Conservation (phyloP, 1,140 invertebrate species). For the Pogonomyrmex barbatus region DNA sequence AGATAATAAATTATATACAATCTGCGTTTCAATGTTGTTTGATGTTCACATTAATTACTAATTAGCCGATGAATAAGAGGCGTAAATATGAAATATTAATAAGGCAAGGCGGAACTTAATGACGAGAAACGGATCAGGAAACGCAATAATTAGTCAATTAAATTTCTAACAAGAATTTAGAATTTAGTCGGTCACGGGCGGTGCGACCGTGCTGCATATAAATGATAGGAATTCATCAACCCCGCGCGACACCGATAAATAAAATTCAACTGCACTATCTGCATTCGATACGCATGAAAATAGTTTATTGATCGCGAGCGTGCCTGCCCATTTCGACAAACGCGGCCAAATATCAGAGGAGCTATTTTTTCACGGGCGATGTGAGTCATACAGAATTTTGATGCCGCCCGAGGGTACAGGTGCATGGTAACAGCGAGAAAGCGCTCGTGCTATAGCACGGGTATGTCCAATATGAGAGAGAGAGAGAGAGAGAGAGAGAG, state of each 20-base stretch:
- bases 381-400: constrained; percentile 57
- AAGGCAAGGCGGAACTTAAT: too few species aligned
- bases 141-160: constrained; percentile 7
- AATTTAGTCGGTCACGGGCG: neutral
- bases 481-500: neutral
- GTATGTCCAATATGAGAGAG: neutral
- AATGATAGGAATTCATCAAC: constrained; percentile 24
- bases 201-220: neutral
- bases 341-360: constrained; percentile 49
- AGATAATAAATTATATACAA: neutral
- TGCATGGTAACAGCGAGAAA: constrained; percentile 55
- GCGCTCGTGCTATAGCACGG: neutral
- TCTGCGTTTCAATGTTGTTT: constrained; percentile 8
- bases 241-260: constrained; percentile 40
- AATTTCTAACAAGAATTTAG: constrained; percentile 37
- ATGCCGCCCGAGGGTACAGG: constrained; percentile 52
- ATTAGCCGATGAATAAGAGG: neutral
- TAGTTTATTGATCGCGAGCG: constrained; percentile 58
- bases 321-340: constrained; percentile 45
- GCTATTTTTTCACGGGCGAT: constrained; percentile 50
- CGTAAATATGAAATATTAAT: constrained; percentile 17
- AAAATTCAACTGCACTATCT: constrained; percentile 42
- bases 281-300: constrained; percentile 57
- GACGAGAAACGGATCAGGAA: neutral
- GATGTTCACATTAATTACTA: constrained; percentile 18